These are phyloP conservation scores for Dasyprocta punctata DNA, from an alignment of 2,113 vertebrate species.

Conservation along the genomic window DNA sequence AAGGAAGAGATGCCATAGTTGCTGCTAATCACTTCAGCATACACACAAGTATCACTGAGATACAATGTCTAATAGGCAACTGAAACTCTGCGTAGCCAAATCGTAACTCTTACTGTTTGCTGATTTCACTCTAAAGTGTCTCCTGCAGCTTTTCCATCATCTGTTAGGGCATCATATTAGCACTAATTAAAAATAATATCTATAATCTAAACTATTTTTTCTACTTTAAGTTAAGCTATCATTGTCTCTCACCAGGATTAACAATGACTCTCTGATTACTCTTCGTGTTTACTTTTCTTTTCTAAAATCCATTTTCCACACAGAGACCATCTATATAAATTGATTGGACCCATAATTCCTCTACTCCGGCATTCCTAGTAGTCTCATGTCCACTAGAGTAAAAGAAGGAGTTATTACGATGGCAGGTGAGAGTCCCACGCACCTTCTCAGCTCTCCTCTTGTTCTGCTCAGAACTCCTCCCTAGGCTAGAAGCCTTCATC, in stretches of 20 bases:
- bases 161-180: not conserved
- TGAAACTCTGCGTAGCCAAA: not conserved
- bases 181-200: not conserved
- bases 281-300: not conserved
- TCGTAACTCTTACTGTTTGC: not conserved
- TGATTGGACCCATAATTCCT: not conserved
- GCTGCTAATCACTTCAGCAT: not conserved
- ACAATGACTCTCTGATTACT: not conserved
- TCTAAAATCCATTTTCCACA: not conserved
- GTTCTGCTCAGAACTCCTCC: not conserved
- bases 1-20: fast-evolving
- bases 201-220: not conserved
- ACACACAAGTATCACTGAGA: not conserved
- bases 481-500: not conserved
- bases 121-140: not conserved
- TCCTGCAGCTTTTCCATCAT: not conserved
- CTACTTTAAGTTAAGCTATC: not conserved
- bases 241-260: not conserved
- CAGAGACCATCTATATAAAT: not conserved
- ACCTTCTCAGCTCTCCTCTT: too few species aligned
- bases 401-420: not conserved
- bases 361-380: not conserved
- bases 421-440: fast-evolving
- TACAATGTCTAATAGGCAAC: not conserved
- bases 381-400: not conserved